phyloP scores from a whole-genome alignment of 2,797 vertebrate species.

The Gambelia wislizenii region DNA sequence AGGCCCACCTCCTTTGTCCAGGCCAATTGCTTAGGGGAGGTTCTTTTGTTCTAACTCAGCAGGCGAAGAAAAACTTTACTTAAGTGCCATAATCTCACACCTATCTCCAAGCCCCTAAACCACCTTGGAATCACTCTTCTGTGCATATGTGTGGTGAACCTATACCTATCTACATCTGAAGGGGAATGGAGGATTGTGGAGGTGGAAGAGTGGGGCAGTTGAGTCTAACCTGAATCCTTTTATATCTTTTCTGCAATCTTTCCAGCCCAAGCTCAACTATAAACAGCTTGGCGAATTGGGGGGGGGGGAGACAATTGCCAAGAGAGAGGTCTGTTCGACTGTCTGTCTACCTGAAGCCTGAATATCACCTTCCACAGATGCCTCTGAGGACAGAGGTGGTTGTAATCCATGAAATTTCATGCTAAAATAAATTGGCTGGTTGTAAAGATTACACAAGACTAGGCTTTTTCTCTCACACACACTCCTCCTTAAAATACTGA shows the following conservation, averaged over 20 bases:
- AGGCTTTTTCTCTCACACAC: no score
- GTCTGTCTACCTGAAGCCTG: no score
- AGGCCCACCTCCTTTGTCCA: constrained; percentile 83
- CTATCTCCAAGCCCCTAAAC: constrained; percentile 81
- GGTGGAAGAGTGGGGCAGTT: neutral
- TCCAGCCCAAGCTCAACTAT: neutral
- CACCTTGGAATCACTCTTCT: constrained; percentile 73
- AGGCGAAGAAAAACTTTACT: constrained; percentile 84
- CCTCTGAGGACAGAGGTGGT: no score
- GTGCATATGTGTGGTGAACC: neutral
- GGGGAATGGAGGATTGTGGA: neutral
- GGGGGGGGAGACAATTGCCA: neutral
- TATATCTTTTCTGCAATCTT: neutral
- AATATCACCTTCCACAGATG: no score
- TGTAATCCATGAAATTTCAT: no score
- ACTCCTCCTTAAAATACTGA: no score
- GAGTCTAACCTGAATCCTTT: neutral
- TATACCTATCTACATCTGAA: neutral
- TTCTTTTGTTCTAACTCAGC: constrained; percentile 87
- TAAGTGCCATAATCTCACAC: constrained; percentile 83
- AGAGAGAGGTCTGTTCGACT: neutral
- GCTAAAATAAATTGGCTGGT: no score
- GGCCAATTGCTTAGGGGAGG: constrained; percentile 76
- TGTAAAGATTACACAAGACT: no score
- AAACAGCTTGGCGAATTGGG: neutral